phyloP scores from a whole-genome alignment of 2,888 invertebrate genomes.

The Synergus japonicus region DNA sequence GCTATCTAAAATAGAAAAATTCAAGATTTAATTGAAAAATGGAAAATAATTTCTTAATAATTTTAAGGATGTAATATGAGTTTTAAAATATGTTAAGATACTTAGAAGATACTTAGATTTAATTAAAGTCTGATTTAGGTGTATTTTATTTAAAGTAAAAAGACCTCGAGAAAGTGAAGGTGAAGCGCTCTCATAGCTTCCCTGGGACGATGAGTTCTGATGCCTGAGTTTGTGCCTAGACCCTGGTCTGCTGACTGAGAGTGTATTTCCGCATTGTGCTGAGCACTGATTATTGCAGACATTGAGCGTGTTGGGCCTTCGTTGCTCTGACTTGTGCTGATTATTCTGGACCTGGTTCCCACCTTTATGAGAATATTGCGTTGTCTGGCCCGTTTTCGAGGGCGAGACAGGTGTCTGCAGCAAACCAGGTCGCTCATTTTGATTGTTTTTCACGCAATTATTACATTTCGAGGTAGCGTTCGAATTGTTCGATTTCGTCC shows the following conservation, averaged over 20 bases:
- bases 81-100: too few relatives aligned
- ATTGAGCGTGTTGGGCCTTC: slow-evolving; percentile 68
- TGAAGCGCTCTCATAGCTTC: slow-evolving; percentile 75
- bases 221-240: slow-evolving; percentile 76
- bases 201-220: slow-evolving; percentile 76
- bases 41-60: too few relatives aligned
- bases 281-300: slow-evolving; percentile 73
- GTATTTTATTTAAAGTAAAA: background rate
- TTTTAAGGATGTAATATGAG: too few relatives aligned
- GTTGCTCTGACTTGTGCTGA: slow-evolving; percentile 70
- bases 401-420: slow-evolving; percentile 72
- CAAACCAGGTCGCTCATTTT: slow-evolving; percentile 70
- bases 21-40: too few relatives aligned
- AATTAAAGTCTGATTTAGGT: too few relatives aligned
- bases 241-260: slow-evolving; percentile 67
- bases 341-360: slow-evolving; percentile 64
- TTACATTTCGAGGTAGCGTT: slow-evolving; percentile 71
- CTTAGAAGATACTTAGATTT: too few relatives aligned
- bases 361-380: slow-evolving; percentile 69
- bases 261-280: slow-evolving; percentile 68
- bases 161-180: slow-evolving; percentile 79
- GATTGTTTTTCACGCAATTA: slow-evolving; percentile 73
- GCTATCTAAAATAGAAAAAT: slow-evolving; percentile 80
- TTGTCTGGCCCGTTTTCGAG: slow-evolving; percentile 70
- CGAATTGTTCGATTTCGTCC: slow-evolving; percentile 61